A percentile compares a stretch with the other conserved stretches of the same genome.
These are phyloP conservation scores for Hiodon alosoides DNA, from an alignment of 2,113 vertebrate genomes.

Conservation along the genomic window DNA sequence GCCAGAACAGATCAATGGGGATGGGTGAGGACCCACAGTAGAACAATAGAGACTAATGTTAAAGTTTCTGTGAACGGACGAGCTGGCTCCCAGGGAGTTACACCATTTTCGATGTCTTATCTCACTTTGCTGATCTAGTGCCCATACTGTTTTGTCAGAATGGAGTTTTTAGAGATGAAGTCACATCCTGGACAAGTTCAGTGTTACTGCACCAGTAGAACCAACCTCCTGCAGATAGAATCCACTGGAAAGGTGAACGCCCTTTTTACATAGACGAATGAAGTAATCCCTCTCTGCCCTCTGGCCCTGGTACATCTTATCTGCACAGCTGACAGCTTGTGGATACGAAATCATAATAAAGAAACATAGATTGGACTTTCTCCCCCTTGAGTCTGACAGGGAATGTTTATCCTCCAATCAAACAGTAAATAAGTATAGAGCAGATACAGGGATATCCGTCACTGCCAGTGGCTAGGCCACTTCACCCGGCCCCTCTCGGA, in stretches of 20 bases:
- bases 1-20: too few relatives aligned
- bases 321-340: neutral
- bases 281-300: neutral
- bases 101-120: too few relatives aligned
- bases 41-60: too few relatives aligned
- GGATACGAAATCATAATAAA: neutral
- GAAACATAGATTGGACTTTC: neutral
- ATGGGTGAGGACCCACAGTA: too few relatives aligned
- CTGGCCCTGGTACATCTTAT: neutral
- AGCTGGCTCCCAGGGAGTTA: too few relatives aligned
- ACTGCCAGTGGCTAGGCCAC: neutral
- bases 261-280: constrained; percentile 4
- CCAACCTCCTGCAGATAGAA: neutral
- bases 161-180: neutral
- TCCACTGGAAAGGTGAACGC: neutral
- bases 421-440: neutral
- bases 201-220: too few relatives aligned
- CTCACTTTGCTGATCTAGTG: too few relatives aligned
- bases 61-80: too few relatives aligned
- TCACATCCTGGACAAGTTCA: neutral
- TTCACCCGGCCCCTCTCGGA: too few relatives aligned
- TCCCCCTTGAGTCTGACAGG: neutral
- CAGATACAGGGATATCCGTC: neutral
- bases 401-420: neutral
- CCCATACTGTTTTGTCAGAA: too few relatives aligned